A percentile compares a stretch with the other conserved stretches of the same genome.
Conservation (phyloP, 1,140 invertebrate species). For the Paracyclopina nana region DNA sequence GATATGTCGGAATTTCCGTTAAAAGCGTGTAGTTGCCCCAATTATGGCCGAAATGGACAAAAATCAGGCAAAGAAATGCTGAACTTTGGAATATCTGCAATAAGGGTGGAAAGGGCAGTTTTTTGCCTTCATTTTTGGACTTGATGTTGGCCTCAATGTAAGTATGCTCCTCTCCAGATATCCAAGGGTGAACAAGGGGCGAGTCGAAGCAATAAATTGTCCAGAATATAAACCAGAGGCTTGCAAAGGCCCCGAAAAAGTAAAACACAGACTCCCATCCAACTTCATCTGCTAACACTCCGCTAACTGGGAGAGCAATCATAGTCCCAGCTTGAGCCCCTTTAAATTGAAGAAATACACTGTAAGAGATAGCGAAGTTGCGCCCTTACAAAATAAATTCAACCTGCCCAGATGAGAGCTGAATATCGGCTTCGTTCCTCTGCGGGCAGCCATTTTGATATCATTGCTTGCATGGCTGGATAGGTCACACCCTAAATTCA, state of each 20-base stretch:
- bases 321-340: slow-evolving; percentile 51
- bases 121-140: not conserved
- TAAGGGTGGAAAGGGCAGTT: slow-evolving; percentile 9
- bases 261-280: slow-evolving; percentile 64
- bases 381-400: not conserved
- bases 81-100: slow-evolving; percentile 16
- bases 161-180: not conserved
- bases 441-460: slow-evolving; percentile 53
- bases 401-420: slow-evolving; percentile 20
- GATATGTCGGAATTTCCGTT: slow-evolving; percentile 33
- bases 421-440: slow-evolving; percentile 52
- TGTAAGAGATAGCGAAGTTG: not conserved
- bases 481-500: slow-evolving; percentile 8
- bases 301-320: slow-evolving; percentile 47
- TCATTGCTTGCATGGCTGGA: slow-evolving; percentile 12
- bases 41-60: slow-evolving; percentile 35
- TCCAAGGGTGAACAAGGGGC: slow-evolving; percentile 22
- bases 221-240: slow-evolving; percentile 34
- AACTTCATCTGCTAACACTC: slow-evolving; percentile 35
- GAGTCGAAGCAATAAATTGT: slow-evolving; percentile 28
- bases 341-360: slow-evolving; percentile 20
- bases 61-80: slow-evolving; percentile 23
- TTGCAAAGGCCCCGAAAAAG: slow-evolving; percentile 24
- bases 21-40: slow-evolving; percentile 38
- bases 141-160: slow-evolving; percentile 1